Conservation (phyloP, 2,113 vertebrate genomes). For the Otus sunia region DNA sequence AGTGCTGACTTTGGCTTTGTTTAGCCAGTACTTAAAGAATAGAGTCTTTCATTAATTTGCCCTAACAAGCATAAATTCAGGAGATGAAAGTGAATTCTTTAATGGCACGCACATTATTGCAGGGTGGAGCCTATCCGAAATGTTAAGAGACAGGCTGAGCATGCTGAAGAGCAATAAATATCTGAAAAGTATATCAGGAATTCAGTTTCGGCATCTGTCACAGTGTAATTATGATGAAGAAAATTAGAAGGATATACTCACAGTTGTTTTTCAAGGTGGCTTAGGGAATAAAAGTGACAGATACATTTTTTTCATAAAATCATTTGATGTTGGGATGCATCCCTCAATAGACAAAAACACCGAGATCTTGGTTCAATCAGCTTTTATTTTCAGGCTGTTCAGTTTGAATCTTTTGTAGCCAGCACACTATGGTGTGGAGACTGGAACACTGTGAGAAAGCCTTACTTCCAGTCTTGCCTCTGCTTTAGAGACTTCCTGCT, state of each 20-base stretch:
- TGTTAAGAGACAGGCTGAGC: background rate
- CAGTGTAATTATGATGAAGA: background rate
- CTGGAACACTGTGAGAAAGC: background rate
- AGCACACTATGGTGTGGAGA: background rate
- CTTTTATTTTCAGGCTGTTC: background rate
- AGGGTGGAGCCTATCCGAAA: conserved; percentile 3
- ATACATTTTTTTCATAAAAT: background rate
- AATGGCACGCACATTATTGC: conserved; percentile 24
- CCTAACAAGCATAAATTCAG: conserved; percentile 48
- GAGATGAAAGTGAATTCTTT: conserved; percentile 72
- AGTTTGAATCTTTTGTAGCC: background rate
- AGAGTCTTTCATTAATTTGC: conserved; percentile 61
- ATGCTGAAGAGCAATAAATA: conserved; percentile 16
- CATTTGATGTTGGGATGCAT: background rate
- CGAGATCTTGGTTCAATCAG: background rate
- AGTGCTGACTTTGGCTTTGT: conserved; percentile 59
- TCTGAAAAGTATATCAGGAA: conserved; percentile 1
- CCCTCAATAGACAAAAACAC: background rate
- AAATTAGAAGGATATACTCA: background rate
- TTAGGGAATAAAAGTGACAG: background rate
- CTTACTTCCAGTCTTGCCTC: background rate
- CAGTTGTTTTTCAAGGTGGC: background rate
- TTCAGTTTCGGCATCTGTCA: background rate
- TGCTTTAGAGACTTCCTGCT: background rate
- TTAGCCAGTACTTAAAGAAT: conserved; percentile 35